These are phyloP conservation scores for Odontophorus gujanensis DNA, from an alignment of 2,113 vertebrate genomes.

Conservation along the genomic window DNA sequence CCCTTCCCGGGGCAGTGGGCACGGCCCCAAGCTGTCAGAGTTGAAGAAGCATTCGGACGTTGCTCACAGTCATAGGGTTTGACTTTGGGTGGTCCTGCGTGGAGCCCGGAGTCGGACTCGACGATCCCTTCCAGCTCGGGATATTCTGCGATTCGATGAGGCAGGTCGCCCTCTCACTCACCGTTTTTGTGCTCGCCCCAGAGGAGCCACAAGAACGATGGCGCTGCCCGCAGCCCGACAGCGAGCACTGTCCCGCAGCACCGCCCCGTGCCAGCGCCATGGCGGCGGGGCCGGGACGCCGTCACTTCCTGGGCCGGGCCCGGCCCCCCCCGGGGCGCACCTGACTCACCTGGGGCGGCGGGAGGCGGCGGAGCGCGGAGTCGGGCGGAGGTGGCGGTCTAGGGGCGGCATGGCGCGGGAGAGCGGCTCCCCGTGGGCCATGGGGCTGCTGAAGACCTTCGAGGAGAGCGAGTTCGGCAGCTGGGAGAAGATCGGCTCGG, in stretches of 20 bases:
- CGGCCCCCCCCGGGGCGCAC: constrained; percentile 44
- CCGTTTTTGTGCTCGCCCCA: background rate
- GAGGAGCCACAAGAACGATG: too few species aligned
- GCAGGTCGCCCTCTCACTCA: background rate
- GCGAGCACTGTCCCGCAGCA: background rate
- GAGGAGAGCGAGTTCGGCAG: constrained; percentile 88
- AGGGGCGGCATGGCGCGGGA: constrained; percentile 81
- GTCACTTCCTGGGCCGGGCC: background rate
- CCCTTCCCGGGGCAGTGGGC: background rate
- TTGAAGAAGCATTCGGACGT: too few species aligned
- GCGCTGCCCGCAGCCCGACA: background rate
- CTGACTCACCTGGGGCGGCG: constrained; percentile 82
- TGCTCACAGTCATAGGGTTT: too few species aligned
- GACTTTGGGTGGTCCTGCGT: too few species aligned
- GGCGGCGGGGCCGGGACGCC: background rate
- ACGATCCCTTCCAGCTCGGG: too few species aligned
- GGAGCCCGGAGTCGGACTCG: too few species aligned
- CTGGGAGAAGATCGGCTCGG: constrained; percentile 97
- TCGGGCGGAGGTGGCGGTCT: background rate
- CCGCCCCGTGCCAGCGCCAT: background rate
- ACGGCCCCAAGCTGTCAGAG: too few species aligned
- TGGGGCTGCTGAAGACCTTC: constrained; percentile 93
- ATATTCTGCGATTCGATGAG: background rate
- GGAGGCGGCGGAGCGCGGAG: background rate
- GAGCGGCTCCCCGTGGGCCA: constrained; percentile 81